phyloP scores from a whole-genome alignment of 2,888 invertebrate genomes.

The Lamellibrachia satsuma region DNA sequence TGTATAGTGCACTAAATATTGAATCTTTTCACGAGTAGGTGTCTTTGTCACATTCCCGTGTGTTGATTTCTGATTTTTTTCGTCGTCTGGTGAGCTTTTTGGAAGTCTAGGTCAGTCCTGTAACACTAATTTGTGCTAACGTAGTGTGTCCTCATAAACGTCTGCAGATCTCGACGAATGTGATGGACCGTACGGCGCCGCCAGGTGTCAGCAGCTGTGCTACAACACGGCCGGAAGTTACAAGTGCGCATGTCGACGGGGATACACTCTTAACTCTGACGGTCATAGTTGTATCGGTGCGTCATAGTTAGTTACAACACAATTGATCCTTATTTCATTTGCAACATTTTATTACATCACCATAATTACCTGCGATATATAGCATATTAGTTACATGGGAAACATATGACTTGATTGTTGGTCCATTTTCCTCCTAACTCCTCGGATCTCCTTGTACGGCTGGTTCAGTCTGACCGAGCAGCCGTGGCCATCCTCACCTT shows the following conservation, averaged over 20 bases:
- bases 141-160: neutral
- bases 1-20: neutral
- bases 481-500: too few species aligned
- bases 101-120: neutral
- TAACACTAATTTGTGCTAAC: neutral
- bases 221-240: constrained; percentile 36
- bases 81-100: neutral
- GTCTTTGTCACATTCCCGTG: neutral
- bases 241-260: constrained; percentile 34
- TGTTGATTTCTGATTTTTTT: neutral
- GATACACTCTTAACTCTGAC: constrained; percentile 36
- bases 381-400: too few species aligned
- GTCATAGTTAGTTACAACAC: neutral
- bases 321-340: neutral
- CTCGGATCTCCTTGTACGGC: too few species aligned
- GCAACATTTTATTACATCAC: too few species aligned
- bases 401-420: too few species aligned
- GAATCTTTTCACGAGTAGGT: neutral
- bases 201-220: constrained; percentile 35
- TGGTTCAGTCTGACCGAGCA: too few species aligned
- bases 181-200: constrained; percentile 17
- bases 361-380: too few species aligned
- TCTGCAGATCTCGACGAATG: constrained; percentile 25
- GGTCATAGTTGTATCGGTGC: constrained; percentile 32
- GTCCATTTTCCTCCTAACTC: too few species aligned